Conservation (phyloP, 2,888 invertebrate genomes). For the Cryptophagus acutangulus region DNA sequence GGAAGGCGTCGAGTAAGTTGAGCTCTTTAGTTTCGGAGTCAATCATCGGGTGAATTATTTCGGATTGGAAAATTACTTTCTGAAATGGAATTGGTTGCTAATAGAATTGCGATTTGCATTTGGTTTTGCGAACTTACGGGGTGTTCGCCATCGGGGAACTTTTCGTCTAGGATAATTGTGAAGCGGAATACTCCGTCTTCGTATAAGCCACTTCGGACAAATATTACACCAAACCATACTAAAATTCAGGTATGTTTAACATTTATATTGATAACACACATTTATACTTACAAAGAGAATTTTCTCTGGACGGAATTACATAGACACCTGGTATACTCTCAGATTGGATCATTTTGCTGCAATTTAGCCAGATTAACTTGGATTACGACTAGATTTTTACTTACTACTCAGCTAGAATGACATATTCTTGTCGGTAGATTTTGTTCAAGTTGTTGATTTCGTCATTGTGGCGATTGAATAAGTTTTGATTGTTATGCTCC, state of each 20-base stretch:
- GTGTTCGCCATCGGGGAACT: slow-evolving; percentile 77
- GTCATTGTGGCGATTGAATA: slow-evolving; percentile 55
- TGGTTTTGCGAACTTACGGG: slow-evolving; percentile 60
- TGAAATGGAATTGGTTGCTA: slow-evolving; percentile 45
- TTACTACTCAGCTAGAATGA: slow-evolving; percentile 90
- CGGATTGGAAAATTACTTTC: slow-evolving; percentile 78
- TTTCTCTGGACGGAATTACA: slow-evolving; percentile 85
- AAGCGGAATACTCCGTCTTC: slow-evolving; percentile 90
- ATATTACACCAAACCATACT: slow-evolving; percentile 91
- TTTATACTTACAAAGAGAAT: slow-evolving; percentile 64
- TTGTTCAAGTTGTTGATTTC: slow-evolving; percentile 63
- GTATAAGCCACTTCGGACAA: slow-evolving; percentile 82
- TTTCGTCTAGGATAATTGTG: slow-evolving; percentile 76
- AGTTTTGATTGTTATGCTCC: slow-evolving; percentile 54
- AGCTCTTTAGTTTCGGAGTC: slow-evolving; percentile 72
- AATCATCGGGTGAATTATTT: slow-evolving; percentile 83
- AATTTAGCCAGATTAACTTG: slow-evolving; percentile 29
- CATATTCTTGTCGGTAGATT: slow-evolving; percentile 81
- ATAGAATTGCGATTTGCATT: slow-evolving; percentile 1
- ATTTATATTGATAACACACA: background rate
- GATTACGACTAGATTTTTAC: slow-evolving; percentile 33
- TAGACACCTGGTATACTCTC: slow-evolving; percentile 86
- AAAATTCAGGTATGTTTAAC: slow-evolving; percentile 33
- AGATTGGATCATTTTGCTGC: slow-evolving; percentile 76
- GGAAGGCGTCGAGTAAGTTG: slow-evolving; percentile 73